Conservation (phyloP, 2,888 invertebrate species). For the Sesamia inferens region DNA sequence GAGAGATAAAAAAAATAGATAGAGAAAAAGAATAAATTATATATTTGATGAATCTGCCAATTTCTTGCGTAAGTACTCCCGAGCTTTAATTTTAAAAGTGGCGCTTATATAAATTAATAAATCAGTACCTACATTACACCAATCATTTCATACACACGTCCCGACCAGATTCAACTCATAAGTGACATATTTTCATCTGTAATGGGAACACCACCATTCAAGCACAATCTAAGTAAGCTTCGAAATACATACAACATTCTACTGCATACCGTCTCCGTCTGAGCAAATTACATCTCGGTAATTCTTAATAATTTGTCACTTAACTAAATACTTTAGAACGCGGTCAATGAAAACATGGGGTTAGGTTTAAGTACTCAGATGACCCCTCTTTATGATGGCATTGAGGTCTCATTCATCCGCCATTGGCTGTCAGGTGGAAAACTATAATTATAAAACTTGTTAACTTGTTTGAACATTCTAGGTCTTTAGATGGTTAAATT, state of each 20-base stretch:
- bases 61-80: too few species aligned
- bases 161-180: not conserved
- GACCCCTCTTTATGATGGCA: conserved; percentile 45
- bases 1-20: too few species aligned
- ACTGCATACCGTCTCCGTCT: conserved; percentile 22
- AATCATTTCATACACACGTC: not conserved
- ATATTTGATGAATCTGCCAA: too few species aligned
- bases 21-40: too few species aligned
- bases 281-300: conserved; percentile 34
- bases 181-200: not conserved
- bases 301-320: conserved; percentile 59
- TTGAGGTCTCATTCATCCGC: conserved; percentile 39
- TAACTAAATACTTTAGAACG: conserved; percentile 56
- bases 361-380: conserved; percentile 35
- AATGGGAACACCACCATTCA: conserved; percentile 17
- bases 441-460: conserved; percentile 42
- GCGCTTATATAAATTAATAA: too few species aligned
- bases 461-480: conserved; percentile 30
- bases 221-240: conserved; percentile 2
- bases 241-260: conserved; percentile 22
- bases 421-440: conserved; percentile 22
- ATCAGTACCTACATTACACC: not conserved
- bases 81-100: too few species aligned
- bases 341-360: conserved; percentile 66
- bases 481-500: conserved; percentile 8